phyloP scores from a whole-genome alignment of 2,113 vertebrate genomes.

The Onychostruthus taczanowskii region DNA sequence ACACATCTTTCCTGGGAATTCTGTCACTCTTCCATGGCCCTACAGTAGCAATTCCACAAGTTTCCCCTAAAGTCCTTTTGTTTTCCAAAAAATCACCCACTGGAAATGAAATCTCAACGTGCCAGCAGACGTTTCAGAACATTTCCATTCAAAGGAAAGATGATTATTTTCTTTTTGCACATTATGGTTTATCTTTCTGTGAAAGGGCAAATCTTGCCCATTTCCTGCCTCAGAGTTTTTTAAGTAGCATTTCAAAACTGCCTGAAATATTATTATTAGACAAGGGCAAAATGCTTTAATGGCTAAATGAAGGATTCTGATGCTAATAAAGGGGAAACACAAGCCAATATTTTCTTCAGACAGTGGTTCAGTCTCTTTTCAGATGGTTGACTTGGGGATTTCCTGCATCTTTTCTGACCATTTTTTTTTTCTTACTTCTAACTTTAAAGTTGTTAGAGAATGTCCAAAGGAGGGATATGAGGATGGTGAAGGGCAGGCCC shows the following conservation, averaged over 20 bases:
- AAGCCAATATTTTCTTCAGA: not conserved
- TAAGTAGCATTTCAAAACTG: not conserved
- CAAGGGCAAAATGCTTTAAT: not conserved
- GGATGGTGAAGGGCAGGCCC: not conserved
- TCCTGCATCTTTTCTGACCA: not conserved
- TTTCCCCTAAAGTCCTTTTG: not conserved
- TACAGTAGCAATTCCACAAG: not conserved
- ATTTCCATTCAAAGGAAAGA: not conserved
- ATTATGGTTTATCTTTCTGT: not conserved
- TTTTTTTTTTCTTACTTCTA: not conserved
- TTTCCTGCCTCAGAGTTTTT: not conserved
- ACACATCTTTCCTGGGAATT: not conserved
- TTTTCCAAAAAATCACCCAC: not conserved
- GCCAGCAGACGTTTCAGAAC: not conserved
- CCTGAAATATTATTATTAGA: not conserved
- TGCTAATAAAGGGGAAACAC: not conserved
- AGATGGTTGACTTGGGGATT: not conserved
- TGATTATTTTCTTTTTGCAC: not conserved
- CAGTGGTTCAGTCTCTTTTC: not conserved
- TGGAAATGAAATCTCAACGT: not conserved
- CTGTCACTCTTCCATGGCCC: not conserved
- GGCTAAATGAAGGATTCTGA: not conserved
- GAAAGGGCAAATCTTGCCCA: not conserved
- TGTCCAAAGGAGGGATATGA: not conserved
- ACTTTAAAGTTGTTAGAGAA: not conserved